Conservation (phyloP, 2,888 invertebrate species). For the Crossocerus cetratus region DNA sequence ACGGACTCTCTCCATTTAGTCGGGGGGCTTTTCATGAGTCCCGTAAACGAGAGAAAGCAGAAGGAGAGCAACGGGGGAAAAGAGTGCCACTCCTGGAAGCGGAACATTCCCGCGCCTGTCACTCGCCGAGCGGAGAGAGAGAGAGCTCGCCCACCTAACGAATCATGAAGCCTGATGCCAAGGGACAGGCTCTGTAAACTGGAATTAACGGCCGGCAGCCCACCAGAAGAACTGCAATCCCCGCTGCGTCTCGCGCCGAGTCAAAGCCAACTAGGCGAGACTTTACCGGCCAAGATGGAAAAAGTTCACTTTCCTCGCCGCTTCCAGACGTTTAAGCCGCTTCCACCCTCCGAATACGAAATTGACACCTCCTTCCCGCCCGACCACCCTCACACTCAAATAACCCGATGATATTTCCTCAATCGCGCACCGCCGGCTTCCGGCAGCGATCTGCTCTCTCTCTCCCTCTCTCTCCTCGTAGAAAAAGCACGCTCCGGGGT, state of each 20-base stretch:
- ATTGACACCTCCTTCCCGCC: not conserved
- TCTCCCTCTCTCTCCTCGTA: no score
- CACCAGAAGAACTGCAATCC: not conserved
- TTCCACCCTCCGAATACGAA: not conserved
- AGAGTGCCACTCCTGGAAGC: not conserved
- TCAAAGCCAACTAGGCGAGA: not conserved
- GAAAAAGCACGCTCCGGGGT: no score
- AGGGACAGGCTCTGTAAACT: constrained; percentile 10
- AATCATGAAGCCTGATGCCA: constrained; percentile 31
- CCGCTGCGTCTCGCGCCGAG: not conserved
- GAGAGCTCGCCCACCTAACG: constrained; percentile 17
- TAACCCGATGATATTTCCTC: no score
- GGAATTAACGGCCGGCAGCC: constrained; percentile 25
- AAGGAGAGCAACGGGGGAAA: not conserved
- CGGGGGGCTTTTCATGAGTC: not conserved
- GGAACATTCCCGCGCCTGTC: not conserved
- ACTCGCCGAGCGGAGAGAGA: not conserved
- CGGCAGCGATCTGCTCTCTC: no score
- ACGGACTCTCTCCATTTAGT: not conserved
- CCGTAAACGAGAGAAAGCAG: not conserved
- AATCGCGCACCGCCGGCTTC: no score
- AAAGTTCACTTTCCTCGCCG: not conserved
- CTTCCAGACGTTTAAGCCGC: not conserved
- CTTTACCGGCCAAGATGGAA: not conserved
- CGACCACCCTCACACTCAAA: not conserved